phyloP scores from a whole-genome alignment of 2,113 vertebrate genomes.

The Muntiacus reevesi region DNA sequence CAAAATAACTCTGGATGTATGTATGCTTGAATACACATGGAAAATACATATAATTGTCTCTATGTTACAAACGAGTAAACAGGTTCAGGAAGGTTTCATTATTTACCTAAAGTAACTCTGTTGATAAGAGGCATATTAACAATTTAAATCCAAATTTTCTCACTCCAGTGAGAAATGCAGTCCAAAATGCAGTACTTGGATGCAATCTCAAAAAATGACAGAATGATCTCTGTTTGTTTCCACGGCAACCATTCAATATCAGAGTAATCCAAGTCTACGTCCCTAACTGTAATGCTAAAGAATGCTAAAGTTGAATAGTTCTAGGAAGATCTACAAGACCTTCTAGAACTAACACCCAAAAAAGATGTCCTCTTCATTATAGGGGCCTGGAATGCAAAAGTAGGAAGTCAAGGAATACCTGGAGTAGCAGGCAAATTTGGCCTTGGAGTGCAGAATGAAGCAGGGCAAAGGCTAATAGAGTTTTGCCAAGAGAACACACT shows the following conservation, averaged over 20 bases:
- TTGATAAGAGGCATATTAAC: neutral
- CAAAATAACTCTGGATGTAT: neutral
- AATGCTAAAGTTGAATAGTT: neutral
- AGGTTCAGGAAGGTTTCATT: neutral
- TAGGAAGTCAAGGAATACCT: neutral
- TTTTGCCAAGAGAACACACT: neutral
- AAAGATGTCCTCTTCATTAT: neutral
- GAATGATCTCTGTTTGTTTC: neutral
- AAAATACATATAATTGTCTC: neutral
- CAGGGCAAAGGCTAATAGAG: neutral
- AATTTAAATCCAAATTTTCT: conserved; percentile 5
- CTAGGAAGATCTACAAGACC: neutral
- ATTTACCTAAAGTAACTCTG: neutral
- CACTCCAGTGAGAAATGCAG: neutral
- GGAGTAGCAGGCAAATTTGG: neutral
- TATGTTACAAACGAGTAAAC: neutral
- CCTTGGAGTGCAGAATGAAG: neutral
- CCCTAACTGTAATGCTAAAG: neutral
- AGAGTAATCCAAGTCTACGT: neutral
- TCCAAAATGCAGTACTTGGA: neutral
- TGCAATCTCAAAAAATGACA: neutral
- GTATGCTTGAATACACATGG: neutral
- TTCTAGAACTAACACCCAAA: neutral
- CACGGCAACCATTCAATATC: neutral
- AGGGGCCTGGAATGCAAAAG: neutral